phyloP scores from a whole-genome alignment of 2,888 invertebrate species.

The Metopia argyrocephala region DNA sequence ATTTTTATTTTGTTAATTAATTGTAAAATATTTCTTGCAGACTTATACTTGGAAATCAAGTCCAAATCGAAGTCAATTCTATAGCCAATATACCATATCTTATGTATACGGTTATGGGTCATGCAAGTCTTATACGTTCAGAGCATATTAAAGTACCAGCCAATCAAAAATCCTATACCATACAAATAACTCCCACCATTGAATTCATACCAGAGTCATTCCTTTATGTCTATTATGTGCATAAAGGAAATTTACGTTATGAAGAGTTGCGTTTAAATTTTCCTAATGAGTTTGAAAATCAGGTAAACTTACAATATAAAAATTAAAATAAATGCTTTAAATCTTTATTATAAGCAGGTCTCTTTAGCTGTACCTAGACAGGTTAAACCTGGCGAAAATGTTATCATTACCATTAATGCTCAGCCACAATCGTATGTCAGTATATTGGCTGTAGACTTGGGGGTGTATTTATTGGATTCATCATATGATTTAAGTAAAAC shows the following conservation, averaged over 20 bases:
- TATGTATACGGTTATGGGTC: constrained; percentile 40
- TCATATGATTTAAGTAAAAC: constrained; percentile 66
- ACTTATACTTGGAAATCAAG: constrained; percentile 27
- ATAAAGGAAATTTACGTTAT: constrained; percentile 46
- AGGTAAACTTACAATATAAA: constrained; percentile 1
- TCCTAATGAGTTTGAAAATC: constrained; percentile 42
- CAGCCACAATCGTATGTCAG: constrained; percentile 91
- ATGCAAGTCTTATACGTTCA: constrained; percentile 16
- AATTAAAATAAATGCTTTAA: background rate
- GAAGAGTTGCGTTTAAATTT: constrained; percentile 32
- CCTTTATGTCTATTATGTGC: constrained; percentile 44
- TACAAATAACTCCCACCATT: constrained; percentile 45
- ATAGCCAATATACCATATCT: constrained; percentile 37
- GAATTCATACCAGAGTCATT: constrained; percentile 47
- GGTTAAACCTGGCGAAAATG: constrained; percentile 86
- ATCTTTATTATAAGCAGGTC: constrained; percentile 78
- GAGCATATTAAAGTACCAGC: constrained; percentile 30
- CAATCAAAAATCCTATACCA: constrained; percentile 34
- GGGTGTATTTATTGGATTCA: constrained; percentile 33
- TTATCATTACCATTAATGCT: constrained; percentile 87
- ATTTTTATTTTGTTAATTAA: too few species aligned
- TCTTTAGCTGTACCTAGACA: constrained; percentile 82
- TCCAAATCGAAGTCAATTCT: constrained; percentile 37
- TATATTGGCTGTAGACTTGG: constrained; percentile 75
- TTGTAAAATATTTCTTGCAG: too few species aligned